Conservation (phyloP, 2,797 vertebrate species). For the Neomorphus geoffroyi region DNA sequence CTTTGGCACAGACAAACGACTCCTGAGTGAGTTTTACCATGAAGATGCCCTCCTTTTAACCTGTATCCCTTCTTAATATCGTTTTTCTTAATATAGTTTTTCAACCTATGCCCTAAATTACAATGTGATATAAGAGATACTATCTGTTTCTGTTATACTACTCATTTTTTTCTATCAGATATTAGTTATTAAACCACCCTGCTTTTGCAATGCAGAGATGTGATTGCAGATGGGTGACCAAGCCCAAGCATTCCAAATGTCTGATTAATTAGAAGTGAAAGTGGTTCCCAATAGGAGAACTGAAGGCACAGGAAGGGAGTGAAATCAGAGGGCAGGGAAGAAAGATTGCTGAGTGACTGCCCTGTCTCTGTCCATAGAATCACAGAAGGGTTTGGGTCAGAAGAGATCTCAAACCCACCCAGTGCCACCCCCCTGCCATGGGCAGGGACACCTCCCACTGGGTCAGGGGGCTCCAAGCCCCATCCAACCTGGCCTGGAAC, state of each 20-base stretch:
- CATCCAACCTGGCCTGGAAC: too few species aligned
- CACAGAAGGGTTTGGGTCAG: too few species aligned
- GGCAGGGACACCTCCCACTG: too few species aligned
- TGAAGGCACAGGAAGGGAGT: neutral
- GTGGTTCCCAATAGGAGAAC: neutral
- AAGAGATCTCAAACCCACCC: too few species aligned
- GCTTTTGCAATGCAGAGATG: neutral
- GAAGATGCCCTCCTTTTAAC: neutral
- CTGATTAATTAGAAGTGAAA: slow-evolving; percentile 1
- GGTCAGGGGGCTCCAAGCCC: too few species aligned
- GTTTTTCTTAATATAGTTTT: neutral
- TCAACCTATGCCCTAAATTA: neutral
- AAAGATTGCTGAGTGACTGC: neutral
- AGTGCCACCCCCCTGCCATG: too few species aligned
- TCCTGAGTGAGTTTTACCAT: neutral
- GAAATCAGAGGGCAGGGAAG: neutral
- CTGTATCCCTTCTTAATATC: neutral
- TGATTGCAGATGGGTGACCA: neutral
- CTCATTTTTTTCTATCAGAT: slow-evolving; percentile 7
- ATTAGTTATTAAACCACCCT: neutral
- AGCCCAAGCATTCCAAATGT: neutral
- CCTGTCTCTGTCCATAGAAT: neutral
- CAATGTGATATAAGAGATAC: neutral
- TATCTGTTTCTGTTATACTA: neutral
- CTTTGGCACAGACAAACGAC: neutral